Evolutionary conservation across 2,888 invertebrate species (phyloP).

Genomic region (Rhynchonema sp.): DNA sequence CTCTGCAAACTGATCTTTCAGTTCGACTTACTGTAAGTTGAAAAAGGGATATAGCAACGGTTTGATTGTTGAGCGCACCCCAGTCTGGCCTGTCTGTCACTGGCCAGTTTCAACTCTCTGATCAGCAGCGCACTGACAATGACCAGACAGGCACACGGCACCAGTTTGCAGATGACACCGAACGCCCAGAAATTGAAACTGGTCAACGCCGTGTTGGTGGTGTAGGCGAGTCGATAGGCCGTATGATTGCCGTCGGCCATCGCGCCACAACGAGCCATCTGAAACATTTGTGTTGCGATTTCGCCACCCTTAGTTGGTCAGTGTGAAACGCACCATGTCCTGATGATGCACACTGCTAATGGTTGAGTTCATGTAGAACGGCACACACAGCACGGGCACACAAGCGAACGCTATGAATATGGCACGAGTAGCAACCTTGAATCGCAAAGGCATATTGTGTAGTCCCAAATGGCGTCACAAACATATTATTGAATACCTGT

Average conservation of each 20-base stretch:
- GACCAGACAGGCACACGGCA: neutral
- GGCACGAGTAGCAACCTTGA: no score
- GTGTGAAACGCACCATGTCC: no score
- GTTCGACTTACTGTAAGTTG: no score
- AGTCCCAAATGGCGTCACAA: neutral
- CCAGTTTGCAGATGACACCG: neutral
- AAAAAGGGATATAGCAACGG: no score
- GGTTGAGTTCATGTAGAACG: constrained; percentile 2
- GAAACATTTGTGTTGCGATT: neutral
- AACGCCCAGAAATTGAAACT: neutral
- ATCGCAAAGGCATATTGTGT: no score
- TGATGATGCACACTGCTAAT: no score
- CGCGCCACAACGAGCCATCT: neutral
- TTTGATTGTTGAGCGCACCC: neutral
- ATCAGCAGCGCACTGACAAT: neutral
- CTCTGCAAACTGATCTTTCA: no score
- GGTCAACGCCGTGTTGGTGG: neutral
- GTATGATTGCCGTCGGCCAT: neutral
- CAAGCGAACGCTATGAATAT: no score
- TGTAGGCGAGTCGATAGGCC: neutral
- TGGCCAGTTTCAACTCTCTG: neutral
- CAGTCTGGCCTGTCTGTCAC: neutral
- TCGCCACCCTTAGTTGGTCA: no score
- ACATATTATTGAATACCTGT: neutral
- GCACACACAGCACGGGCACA: neutral